Evolutionary conservation across 2,113 vertebrate species (phyloP), one percentile per base, ranked within the genome.

Genomic region (Esox niger): DNA sequence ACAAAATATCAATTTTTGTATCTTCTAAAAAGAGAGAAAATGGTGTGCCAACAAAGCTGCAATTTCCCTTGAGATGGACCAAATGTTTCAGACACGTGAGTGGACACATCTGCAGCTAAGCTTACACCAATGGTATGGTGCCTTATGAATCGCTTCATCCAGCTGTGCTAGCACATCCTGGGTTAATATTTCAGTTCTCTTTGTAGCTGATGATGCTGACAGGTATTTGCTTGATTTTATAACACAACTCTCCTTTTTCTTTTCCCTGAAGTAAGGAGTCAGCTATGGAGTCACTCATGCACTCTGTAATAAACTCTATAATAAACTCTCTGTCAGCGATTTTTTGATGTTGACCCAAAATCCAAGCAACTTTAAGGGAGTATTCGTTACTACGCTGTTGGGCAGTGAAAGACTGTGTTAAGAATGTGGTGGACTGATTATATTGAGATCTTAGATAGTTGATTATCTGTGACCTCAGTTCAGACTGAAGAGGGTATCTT

Each of bases 81-180:
- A 38, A n/a, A n/a, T n/a, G n/a, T n/a, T n/a, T n/a, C n/a, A n/a
- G n/a, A n/a, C n/a, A n/a, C n/a, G n/a, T n/a, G n/a, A n/a, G n/a
- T n/a, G n/a, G n/a, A n/a, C n/a, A n/a, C 76, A 71, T 71, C 71
- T n/a, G 74, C 64, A 68, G 64, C 76, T 59, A 66, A 74, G n/a
- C n/a, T 56, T 23, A 33, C 66, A 74, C 38, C 56, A 56, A 70
- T 43, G 47, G n/a, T 73, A 70, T 43, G 47, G n/a, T 73, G 71
- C 72, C 38, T 63, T 63, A 30, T 35, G 54, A 17, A 72, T 30
- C 0, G 62, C 60, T 75, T 74, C 72, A 62, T 75, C 46, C 17
- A 71, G 68, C 72, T 79, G 68, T 31, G 49, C 26, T 54, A 70
- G n/a, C n/a, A n/a, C n/a, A n/a, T n/a, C n/a, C n/a, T n/a, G n/a